phyloP scores from a whole-genome alignment of 2,797 vertebrate species.

The Antrozous pallidus region DNA sequence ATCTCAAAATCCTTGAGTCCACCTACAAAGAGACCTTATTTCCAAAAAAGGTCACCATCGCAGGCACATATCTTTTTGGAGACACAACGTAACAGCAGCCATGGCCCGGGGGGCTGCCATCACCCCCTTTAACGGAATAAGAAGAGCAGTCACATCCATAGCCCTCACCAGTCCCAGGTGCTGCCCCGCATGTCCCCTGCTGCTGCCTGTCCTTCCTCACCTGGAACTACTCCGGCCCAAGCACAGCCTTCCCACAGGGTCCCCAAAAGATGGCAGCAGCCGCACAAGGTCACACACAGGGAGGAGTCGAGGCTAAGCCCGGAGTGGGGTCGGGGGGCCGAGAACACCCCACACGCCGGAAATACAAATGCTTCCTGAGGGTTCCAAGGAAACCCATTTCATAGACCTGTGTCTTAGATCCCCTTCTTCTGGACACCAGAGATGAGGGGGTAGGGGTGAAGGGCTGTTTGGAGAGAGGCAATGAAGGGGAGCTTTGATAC shows the following conservation, averaged over 20 bases:
- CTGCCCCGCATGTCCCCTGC: too few relatives aligned
- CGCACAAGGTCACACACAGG: background rate
- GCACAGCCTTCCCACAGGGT: background rate
- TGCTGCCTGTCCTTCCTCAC: rapidly evolving
- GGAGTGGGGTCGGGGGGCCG: too few relatives aligned
- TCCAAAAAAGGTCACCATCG: background rate
- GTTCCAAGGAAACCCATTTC: background rate
- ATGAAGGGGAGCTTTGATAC: background rate
- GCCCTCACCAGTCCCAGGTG: too few relatives aligned
- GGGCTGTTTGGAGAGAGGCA: background rate
- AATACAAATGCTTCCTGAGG: background rate
- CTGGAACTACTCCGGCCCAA: background rate
- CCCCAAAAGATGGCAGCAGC: background rate
- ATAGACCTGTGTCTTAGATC: background rate
- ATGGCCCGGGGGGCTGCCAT: rapidly evolving
- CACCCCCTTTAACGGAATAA: background rate
- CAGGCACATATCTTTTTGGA: background rate
- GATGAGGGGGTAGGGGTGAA: too few relatives aligned
- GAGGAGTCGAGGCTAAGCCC: too few relatives aligned
- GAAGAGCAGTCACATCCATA: background rate
- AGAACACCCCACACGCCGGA: too few relatives aligned
- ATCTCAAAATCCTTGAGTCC: background rate
- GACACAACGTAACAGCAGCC: background rate
- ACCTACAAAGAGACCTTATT: background rate
- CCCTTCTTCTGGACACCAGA: background rate